Evolutionary conservation across 2,888 invertebrate genomes (phyloP).

Genomic region (Mesorhabditis spiculigera): DNA sequence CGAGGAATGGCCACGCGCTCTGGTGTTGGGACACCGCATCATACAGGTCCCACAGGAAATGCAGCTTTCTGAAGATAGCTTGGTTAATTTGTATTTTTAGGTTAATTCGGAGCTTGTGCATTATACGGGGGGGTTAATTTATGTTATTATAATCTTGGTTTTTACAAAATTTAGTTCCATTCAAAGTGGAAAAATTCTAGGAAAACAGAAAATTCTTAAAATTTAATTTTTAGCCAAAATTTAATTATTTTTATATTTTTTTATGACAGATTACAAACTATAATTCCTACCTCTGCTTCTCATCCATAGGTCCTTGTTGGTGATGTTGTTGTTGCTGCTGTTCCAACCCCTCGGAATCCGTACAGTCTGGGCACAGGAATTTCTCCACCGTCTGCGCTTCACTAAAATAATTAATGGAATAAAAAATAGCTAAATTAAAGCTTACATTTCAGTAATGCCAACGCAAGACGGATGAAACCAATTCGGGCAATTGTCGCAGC

Average conservation of each 20-base stretch:
- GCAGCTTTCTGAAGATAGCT: neutral
- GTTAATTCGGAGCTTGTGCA: too few relatives aligned
- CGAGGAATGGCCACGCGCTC: constrained; percentile 95
- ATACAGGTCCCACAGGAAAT: constrained; percentile 24
- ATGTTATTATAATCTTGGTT: too few relatives aligned
- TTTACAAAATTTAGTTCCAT: too few relatives aligned
- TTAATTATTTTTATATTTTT: too few relatives aligned
- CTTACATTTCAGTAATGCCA: constrained; percentile 65
- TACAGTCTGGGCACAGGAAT: constrained; percentile 93
- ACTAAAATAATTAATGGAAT: constrained; percentile 11
- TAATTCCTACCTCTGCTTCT: constrained; percentile 20
- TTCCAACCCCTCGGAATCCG: constrained; percentile 17
- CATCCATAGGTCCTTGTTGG: neutral
- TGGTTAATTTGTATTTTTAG: too few relatives aligned
- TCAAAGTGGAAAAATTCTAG: too few relatives aligned
- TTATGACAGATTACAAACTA: too few relatives aligned
- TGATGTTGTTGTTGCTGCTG: neutral
- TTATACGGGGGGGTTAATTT: too few relatives aligned
- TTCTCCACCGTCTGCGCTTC: constrained; percentile 92
- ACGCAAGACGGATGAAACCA: constrained; percentile 99
- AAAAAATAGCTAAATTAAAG: neutral
- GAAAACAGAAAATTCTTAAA: too few relatives aligned
- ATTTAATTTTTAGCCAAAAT: too few relatives aligned
- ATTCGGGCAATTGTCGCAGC: constrained; percentile 94
- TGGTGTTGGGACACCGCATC: constrained; percentile 31